Evolutionary conservation across 2,113 vertebrate species (phyloP), one percentile per base, ranked within the genome.

Genomic region (Thryonomys swinderianus): DNA sequence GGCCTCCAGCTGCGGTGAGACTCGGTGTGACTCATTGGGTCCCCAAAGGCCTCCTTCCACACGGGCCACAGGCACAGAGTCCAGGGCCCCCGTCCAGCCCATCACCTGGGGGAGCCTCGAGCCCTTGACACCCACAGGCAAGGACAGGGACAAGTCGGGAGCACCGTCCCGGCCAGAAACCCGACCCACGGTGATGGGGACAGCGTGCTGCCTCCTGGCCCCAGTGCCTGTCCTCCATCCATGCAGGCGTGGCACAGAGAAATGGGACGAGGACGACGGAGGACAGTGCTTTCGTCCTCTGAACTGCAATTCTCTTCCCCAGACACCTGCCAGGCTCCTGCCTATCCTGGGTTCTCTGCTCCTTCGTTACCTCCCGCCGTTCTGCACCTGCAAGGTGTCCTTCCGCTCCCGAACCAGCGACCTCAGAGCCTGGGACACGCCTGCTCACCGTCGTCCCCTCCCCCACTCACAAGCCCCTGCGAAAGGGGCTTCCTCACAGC

Each of bases 391-490:
- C n/a, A 30, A 3, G 7, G 51, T 0, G 0, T 18, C 79, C 18
- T 53, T 37, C 30, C 0, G 34, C 67, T 37, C 25, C 20, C 1
- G 0, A 10, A 11, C 6, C 2, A 7, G 7, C 16, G 14, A 6
- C 23, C 6, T 32, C 80, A 48, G 4, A 14, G 7, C 30, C 48
- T n/a, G 55, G 5, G 42, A 48, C 37, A 27, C 9, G 5, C 21
- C 27, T 17, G 14, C 20, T n/a, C n/a, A 11, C 73, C n/a, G 51
- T 3, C 40, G 30, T 37, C 53, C 55, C 57, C 34, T 21, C 34
- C 85, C 40, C 8, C 5, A 5, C 18, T 4, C 30, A 7, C 3
- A 3, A 25, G 61, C 37, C 34, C 30, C 53, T 7, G 51, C 18
- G 16, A 25, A 16, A 57, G n/a, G 48, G 2, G 18, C 45, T 34